Conservation (phyloP, 2,797 vertebrate species). For the Phrynocephalus guinanensis region DNA sequence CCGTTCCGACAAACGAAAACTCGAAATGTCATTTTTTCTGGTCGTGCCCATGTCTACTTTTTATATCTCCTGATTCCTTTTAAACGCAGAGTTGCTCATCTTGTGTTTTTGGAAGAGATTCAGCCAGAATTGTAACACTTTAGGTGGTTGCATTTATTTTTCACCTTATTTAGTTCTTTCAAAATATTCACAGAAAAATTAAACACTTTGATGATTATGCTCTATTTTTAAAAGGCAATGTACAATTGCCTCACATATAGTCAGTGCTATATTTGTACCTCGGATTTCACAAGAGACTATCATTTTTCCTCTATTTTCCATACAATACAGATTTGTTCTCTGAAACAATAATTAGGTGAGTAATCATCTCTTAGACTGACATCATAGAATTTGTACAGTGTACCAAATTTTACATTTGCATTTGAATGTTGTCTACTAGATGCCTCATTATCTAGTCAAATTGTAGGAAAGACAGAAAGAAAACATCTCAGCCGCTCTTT, state of each 20-base stretch:
- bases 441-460: slow-evolving; percentile 34
- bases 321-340: slow-evolving; percentile 26
- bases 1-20: too few species aligned
- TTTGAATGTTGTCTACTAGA: neutral
- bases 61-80: neutral
- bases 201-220: neutral
- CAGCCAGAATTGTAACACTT: neutral
- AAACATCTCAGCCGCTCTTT: slow-evolving; percentile 20
- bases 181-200: neutral
- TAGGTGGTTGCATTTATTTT: neutral
- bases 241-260: neutral
- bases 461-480: slow-evolving; percentile 22
- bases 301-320: slow-evolving; percentile 5
- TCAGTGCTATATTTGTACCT: neutral
- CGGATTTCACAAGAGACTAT: slow-evolving; percentile 9
- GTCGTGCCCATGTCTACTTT: too few species aligned
- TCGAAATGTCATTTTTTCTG: too few species aligned
- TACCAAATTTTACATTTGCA: slow-evolving; percentile 33
- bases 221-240: neutral
- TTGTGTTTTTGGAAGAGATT: neutral
- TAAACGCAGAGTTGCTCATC: too few species aligned
- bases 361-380: slow-evolving; percentile 26
- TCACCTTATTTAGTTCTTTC: neutral
- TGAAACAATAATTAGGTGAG: slow-evolving; percentile 34
- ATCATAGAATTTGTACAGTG: slow-evolving; percentile 2